A percentile compares a stretch with the other conserved stretches of the same genome.
phyloP scores from a whole-genome alignment of 2,888 invertebrate genomes.

The Orchestes rusci region DNA sequence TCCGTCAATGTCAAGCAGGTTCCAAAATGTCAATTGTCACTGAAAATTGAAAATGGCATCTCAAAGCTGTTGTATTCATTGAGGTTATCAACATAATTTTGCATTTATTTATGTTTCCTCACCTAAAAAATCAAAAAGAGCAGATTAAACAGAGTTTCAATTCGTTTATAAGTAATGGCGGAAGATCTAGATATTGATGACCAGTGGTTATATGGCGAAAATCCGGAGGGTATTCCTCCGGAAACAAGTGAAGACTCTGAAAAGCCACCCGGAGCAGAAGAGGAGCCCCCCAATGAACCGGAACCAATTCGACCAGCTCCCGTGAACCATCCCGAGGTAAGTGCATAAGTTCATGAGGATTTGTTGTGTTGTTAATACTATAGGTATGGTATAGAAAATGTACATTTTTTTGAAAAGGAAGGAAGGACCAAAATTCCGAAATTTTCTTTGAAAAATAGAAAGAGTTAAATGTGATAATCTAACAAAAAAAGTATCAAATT shows the following conservation, averaged over 20 bases:
- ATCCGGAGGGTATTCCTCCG: conserved; percentile 46
- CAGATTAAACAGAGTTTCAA: background rate
- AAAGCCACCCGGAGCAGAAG: background rate
- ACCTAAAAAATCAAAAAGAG: background rate
- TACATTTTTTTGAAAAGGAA: too few species aligned
- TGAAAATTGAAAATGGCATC: too few species aligned
- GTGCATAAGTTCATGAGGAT: background rate
- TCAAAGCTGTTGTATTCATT: too few species aligned
- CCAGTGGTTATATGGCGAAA: conserved; percentile 83
- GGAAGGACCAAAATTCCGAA: too few species aligned
- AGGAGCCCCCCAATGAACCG: conserved; percentile 17
- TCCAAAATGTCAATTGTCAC: too few species aligned
- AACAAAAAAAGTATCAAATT: too few species aligned
- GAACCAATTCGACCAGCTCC: too few species aligned
- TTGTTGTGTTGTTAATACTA: too few species aligned
- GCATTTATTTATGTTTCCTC: background rate
- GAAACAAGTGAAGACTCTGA: conserved; percentile 9
- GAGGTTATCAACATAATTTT: too few species aligned
- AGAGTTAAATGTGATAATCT: too few species aligned
- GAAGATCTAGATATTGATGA: conserved; percentile 72
- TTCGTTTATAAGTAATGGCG: conserved; percentile 52
- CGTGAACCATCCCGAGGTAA: conserved; percentile 14
- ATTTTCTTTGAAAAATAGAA: too few species aligned
- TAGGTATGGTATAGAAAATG: background rate
- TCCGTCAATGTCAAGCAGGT: too few species aligned